Evolutionary conservation across 2,797 vertebrate species (phyloP).

Genomic region (Danio kyathit): DNA sequence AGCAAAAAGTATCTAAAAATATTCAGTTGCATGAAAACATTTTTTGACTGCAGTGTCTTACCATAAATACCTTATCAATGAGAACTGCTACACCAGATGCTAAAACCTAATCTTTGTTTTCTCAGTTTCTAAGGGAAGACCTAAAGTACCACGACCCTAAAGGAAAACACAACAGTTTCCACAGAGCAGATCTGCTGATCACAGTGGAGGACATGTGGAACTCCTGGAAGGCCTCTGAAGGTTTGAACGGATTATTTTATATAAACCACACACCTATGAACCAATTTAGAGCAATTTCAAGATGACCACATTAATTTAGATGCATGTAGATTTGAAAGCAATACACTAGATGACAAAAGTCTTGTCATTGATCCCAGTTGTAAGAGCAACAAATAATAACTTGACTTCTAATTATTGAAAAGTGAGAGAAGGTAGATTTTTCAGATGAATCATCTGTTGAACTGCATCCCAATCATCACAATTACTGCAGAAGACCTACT

Average conservation of each 20-base stretch:
- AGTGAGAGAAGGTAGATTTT: no score
- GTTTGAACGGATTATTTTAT: constrained; percentile 67
- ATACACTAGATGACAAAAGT: no score
- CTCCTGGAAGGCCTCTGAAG: constrained; percentile 89
- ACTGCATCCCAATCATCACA: no score
- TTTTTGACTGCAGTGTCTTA: no score
- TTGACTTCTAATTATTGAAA: no score
- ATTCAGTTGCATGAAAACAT: no score
- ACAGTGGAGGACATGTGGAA: constrained; percentile 95
- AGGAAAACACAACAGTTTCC: constrained; percentile 92
- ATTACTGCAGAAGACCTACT: no score
- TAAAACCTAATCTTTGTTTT: constrained; percentile 24
- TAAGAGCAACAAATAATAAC: no score
- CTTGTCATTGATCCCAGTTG: no score
- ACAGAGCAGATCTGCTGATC: constrained; percentile 90
- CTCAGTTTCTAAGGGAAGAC: constrained; percentile 91
- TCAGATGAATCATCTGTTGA: no score
- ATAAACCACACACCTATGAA: neutral
- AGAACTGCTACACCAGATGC: neutral
- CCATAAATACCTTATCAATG: no score
- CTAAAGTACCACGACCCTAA: constrained; percentile 89
- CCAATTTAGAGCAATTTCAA: neutral
- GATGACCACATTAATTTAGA: neutral
- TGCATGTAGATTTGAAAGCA: neutral
- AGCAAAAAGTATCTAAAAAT: no score